These are phyloP conservation scores for Parazoanthus swiftii DNA, from an alignment of 92 coral and sea anemone species.

Conservation along the genomic window DNA sequence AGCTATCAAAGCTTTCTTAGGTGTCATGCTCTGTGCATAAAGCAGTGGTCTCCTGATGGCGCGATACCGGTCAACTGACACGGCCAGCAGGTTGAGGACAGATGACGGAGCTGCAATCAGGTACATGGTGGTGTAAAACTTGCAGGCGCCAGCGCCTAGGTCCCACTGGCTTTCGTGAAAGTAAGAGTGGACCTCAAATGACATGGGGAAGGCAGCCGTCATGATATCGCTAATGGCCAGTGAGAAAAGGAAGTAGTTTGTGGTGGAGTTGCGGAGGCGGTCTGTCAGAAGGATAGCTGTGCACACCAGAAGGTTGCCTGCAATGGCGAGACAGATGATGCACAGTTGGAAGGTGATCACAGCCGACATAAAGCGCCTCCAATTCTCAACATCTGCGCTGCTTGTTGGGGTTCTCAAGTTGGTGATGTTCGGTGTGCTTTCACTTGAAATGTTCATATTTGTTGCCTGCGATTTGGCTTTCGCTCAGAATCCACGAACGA, in stretches of 20 bases:
- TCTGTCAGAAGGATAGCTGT: conserved; percentile 27
- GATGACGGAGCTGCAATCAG: conserved; percentile 79
- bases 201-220: conserved; percentile 40
- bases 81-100: conserved; percentile 76
- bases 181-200: conserved; percentile 11
- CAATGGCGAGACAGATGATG: conserved; percentile 33
- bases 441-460: conserved; percentile 23
- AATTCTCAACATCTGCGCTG: neutral
- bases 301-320: conserved; percentile 37
- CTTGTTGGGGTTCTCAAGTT: neutral
- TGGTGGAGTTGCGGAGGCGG: conserved; percentile 26
- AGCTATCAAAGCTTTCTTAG: conserved; percentile 51
- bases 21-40: conserved; percentile 61
- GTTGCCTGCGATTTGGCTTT: neutral
- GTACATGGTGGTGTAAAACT: conserved; percentile 61
- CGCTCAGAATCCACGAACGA: no score
- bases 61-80: conserved; percentile 72
- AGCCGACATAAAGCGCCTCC: neutral
- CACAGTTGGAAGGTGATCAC: conserved; percentile 29
- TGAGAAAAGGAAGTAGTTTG: conserved; percentile 32
- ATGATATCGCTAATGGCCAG: conserved; percentile 35
- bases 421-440: neutral
- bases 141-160: conserved; percentile 66
- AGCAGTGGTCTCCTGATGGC: conserved; percentile 74
- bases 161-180: conserved; percentile 41